phyloP scores from a whole-genome alignment of 2,888 invertebrate species.

The Cremastinae sp. region DNA sequence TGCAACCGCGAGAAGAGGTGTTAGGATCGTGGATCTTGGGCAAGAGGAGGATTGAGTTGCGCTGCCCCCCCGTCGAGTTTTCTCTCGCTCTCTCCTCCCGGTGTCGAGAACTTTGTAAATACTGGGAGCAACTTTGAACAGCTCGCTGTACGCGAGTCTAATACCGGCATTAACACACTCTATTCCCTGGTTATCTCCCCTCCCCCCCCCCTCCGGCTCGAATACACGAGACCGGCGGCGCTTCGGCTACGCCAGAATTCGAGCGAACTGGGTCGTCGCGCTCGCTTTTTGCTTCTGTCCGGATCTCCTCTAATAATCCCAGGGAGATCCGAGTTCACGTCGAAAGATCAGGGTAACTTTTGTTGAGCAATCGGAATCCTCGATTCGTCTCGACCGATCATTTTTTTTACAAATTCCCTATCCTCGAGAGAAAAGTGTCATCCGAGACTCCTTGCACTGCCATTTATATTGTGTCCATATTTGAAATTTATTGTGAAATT shows the following conservation, averaged over 20 bases:
- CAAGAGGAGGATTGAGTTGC: conserved; percentile 59
- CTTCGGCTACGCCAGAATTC: conserved; percentile 52
- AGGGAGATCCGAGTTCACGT: conserved; percentile 20
- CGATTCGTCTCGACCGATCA: conserved; percentile 1
- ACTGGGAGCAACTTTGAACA: conserved; percentile 60
- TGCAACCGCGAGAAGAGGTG: conserved; percentile 41
- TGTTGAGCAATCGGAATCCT: conserved; percentile 53
- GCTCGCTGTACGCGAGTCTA: conserved; percentile 19
- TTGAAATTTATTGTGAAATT: neutral
- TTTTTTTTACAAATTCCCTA: neutral
- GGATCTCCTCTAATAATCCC: conserved; percentile 39
- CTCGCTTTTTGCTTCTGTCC: conserved; percentile 60
- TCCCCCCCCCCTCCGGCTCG: too few relatives aligned
- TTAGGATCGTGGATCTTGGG: conserved; percentile 57
- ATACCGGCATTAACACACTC: conserved; percentile 41
- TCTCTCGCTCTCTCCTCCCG: conserved; percentile 30
- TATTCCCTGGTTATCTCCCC: conserved; percentile 6
- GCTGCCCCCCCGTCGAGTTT: conserved; percentile 37
- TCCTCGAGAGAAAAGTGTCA: too few relatives aligned
- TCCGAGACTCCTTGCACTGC: too few relatives aligned
- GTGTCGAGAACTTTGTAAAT: conserved; percentile 58
- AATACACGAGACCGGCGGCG: conserved; percentile 8
- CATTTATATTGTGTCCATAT: too few relatives aligned
- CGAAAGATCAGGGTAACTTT: conserved; percentile 56
- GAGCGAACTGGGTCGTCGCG: conserved; percentile 58